Conservation (phyloP, 1,140 invertebrate species). For the Drosophila santomea region DNA sequence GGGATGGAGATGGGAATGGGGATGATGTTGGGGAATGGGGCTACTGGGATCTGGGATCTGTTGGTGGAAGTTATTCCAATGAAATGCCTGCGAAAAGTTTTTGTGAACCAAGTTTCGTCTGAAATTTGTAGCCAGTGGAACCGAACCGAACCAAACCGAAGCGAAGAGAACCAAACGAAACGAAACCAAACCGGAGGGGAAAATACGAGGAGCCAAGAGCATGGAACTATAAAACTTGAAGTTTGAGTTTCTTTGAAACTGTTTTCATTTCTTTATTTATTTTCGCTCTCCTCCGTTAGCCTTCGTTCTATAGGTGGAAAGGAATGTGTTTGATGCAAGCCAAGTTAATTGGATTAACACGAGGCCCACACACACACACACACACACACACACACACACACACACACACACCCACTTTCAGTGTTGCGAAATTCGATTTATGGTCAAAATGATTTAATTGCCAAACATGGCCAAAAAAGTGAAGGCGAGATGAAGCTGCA, state of each 20-base stretch:
- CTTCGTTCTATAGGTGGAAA: constrained; percentile 24
- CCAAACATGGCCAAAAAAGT: constrained; percentile 52
- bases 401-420: not conserved
- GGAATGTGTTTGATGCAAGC: constrained; percentile 77
- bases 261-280: constrained; percentile 65
- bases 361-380: constrained; percentile 5
- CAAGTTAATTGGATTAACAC: constrained; percentile 77
- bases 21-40: not conserved
- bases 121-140: constrained; percentile 66
- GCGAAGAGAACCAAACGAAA: no score
- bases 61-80: constrained; percentile 41
- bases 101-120: constrained; percentile 66
- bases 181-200: constrained; percentile 1
- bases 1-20: not conserved
- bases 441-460: constrained; percentile 74
- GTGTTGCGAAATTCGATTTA: constrained; percentile 69
- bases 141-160: no score
- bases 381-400: constrained; percentile 1
- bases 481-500: constrained; percentile 8
- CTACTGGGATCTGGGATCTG: not conserved
- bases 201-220: constrained; percentile 19
- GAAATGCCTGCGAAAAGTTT: constrained; percentile 62
- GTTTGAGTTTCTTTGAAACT: constrained; percentile 77
- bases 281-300: constrained; percentile 16
- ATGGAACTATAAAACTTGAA: constrained; percentile 74